Conservation (phyloP, 2,888 invertebrate species). For the Mimachlamys varia region DNA sequence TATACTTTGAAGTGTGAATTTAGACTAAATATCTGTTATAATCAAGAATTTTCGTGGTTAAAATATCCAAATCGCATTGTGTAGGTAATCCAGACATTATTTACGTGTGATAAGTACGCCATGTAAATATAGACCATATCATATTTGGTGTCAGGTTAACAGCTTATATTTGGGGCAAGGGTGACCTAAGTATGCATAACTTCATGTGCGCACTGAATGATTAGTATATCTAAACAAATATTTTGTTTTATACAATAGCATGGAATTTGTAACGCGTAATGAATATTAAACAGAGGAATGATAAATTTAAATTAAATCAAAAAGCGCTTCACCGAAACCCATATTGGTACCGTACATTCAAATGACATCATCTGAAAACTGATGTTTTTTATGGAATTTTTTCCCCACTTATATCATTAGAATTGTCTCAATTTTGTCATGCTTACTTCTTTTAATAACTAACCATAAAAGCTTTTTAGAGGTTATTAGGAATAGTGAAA, state of each 20-base stretch:
- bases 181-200: not conserved
- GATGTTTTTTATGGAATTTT: too few species aligned
- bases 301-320: too few species aligned
- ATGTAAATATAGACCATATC: not conserved
- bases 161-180: not conserved
- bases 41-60: conserved; percentile 31
- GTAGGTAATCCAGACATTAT: not conserved
- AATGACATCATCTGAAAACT: too few species aligned
- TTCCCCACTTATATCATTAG: too few species aligned
- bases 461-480: too few species aligned
- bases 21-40: conserved; percentile 28
- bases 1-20: conserved; percentile 36
- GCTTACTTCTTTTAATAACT: too few species aligned
- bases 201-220: not conserved
- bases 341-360: too few species aligned
- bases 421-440: too few species aligned
- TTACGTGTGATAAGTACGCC: not conserved
- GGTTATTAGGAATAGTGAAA: too few species aligned
- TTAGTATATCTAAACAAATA: not conserved
- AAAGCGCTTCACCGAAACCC: too few species aligned
- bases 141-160: not conserved
- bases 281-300: too few species aligned
- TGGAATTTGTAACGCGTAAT: too few species aligned
- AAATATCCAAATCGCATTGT: conserved; percentile 18
- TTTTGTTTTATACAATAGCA: not conserved